A percentile compares a stretch with the other conserved stretches of the same genome.
Evolutionary conservation across 1,140 invertebrate species (phyloP).

Genomic region (Sitobion miscanthi): DNA sequence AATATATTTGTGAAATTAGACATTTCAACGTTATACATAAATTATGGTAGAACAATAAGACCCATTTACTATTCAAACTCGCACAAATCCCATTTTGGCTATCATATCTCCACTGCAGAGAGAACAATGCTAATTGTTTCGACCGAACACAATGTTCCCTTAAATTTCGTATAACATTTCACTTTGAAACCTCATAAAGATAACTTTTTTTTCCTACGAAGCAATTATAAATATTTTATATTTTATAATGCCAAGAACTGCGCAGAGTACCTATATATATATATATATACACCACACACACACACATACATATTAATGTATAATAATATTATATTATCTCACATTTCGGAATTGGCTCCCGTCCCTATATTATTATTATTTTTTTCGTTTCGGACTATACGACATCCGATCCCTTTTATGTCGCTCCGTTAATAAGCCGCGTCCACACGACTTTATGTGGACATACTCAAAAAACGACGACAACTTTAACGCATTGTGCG

Average conservation of each 20-base stretch:
- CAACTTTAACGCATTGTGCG: not conserved
- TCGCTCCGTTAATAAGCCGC: not conserved
- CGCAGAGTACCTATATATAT: not conserved
- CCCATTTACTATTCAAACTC: slow-evolving; percentile 26
- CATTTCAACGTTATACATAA: slow-evolving; percentile 28
- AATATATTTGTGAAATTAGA: slow-evolving; percentile 31
- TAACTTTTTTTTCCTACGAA: not conserved
- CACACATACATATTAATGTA: not conserved
- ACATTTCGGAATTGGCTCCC: slow-evolving; percentile 18
- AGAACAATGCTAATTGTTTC: slow-evolving; percentile 40
- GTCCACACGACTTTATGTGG: slow-evolving; percentile 14
- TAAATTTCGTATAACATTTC: slow-evolving; percentile 33
- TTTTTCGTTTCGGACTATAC: not conserved
- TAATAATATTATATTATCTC: not conserved
- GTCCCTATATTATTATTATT: not conserved
- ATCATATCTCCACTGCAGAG: not conserved
- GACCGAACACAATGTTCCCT: slow-evolving; percentile 31
- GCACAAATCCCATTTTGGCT: slow-evolving; percentile 30
- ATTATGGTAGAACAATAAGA: slow-evolving; percentile 29
- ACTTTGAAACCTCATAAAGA: slow-evolving; percentile 5
- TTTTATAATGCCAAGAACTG: not conserved
- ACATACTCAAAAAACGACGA: not conserved
- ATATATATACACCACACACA: not conserved
- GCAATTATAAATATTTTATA: slow-evolving; percentile 18
- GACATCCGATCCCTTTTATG: slow-evolving; percentile 14